Percentiles rank a stretch among this genome's conserved stretches.
Conservation (phyloP, 1,140 invertebrate species). For the Tetraneura akinire region DNA sequence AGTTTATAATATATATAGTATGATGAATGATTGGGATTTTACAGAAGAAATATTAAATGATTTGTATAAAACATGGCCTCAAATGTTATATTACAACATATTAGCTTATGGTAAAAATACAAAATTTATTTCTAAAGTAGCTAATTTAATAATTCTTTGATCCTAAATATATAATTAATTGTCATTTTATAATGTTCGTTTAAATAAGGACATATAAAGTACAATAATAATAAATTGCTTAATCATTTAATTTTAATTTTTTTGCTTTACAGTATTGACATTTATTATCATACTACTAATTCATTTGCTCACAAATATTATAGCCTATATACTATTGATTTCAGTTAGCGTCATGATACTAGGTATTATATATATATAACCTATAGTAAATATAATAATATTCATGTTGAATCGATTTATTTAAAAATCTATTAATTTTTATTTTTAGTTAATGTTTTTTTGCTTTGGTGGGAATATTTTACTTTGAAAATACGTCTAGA, state of each 20-base stretch:
- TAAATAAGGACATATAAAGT: too few relatives aligned
- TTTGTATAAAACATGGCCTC: conserved; percentile 82
- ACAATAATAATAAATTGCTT: neutral
- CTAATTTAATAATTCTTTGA: neutral
- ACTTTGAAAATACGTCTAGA: conserved; percentile 29
- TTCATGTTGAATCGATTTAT: too few relatives aligned
- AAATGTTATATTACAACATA: conserved; percentile 79
- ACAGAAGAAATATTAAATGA: conserved; percentile 86
- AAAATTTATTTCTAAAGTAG: conserved; percentile 29
- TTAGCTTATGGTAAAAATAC: conserved; percentile 74
- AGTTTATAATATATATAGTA: conserved; percentile 73
- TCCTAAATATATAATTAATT: too few relatives aligned
- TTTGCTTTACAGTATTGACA: conserved; percentile 18
- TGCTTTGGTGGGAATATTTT: conserved; percentile 44
- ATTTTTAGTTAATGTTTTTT: conserved; percentile 27
- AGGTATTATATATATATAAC: conserved; percentile 20
- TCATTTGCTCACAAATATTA: conserved; percentile 30
- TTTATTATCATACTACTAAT: conserved; percentile 25
- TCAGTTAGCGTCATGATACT: conserved; percentile 16
- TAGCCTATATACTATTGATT: conserved; percentile 38
- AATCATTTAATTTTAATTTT: neutral
- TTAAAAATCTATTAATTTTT: too few relatives aligned
- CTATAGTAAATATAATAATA: neutral
- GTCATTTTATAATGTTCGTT: too few relatives aligned
- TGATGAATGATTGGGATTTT: conserved; percentile 84